phyloP scores from a whole-genome alignment of 2,113 vertebrate species.

The Stictonetta naevosa region DNA sequence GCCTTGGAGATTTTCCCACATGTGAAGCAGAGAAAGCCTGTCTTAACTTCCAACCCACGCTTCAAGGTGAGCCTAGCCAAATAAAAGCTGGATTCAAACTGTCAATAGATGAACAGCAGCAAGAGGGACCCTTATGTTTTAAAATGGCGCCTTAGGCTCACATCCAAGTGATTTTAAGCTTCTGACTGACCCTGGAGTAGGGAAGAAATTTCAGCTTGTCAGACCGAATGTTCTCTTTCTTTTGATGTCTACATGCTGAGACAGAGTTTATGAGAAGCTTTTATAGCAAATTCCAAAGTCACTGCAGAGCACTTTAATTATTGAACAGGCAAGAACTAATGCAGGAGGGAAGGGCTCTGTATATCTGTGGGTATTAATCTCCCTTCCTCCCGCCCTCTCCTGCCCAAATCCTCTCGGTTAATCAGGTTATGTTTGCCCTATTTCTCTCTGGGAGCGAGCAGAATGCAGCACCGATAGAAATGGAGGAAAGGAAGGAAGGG shows the following conservation, averaged over 20 bases:
- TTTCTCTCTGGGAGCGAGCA: constrained; percentile 1
- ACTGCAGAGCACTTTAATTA: not conserved
- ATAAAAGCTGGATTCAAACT: not conserved
- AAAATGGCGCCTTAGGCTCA: not conserved
- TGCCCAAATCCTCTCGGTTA: constrained; percentile 50
- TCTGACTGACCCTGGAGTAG: not conserved
- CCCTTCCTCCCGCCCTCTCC: not conserved
- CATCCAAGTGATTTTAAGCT: constrained; percentile 4
- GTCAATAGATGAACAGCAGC: not conserved
- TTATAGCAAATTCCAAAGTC: constrained; percentile 14
- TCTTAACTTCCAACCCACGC: not conserved
- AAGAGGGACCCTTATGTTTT: not conserved
- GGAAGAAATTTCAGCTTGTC: constrained; percentile 41
- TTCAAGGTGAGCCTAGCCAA: not conserved
- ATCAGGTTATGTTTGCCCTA: constrained; percentile 67
- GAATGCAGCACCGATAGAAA: not conserved
- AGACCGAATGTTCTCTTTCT: not conserved
- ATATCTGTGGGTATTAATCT: not conserved
- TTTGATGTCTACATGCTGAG: constrained; percentile 8
- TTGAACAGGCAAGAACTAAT: constrained; percentile 22
- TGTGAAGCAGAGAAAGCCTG: not conserved
- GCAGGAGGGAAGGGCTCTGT: constrained; percentile 19
- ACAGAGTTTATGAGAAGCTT: constrained; percentile 3
- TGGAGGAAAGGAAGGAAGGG: not conserved
- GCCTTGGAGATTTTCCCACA: not conserved